These are phyloP conservation scores for Pseudomyrmex pallidus DNA, from an alignment of 1,140 invertebrate genomes.

Conservation along the genomic window DNA sequence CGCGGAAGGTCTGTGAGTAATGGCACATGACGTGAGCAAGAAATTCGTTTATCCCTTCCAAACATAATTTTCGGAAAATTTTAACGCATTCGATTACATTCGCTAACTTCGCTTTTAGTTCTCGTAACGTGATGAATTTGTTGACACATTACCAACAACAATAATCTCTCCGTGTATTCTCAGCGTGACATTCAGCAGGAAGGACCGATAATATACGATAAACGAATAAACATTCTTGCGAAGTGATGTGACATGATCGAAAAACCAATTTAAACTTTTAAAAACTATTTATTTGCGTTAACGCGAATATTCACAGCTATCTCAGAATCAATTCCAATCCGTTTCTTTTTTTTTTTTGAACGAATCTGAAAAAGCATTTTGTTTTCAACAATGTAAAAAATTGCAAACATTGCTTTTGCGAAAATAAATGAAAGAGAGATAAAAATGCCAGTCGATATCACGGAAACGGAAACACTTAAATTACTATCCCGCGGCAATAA, in stretches of 20 bases:
- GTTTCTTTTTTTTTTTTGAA: not conserved
- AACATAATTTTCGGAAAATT: conserved; percentile 24
- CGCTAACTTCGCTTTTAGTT: not conserved
- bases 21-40: conserved; percentile 12
- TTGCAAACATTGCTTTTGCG: not conserved
- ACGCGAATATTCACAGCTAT: not conserved
- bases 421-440: not conserved
- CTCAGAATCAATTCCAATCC: not conserved
- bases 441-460: conserved; percentile 18
- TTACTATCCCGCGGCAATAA: conserved; percentile 35
- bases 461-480: conserved; percentile 13
- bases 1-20: conserved; percentile 8
- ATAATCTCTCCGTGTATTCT: no score
- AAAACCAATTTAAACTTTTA: not conserved
- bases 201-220: no score
- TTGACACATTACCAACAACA: not conserved
- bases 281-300: not conserved
- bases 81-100: conserved; percentile 30
- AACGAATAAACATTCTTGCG: not conserved
- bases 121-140: conserved; percentile 6
- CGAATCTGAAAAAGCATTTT: no score
- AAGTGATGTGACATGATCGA: not conserved
- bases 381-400: not conserved
- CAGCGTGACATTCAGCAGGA: no score
- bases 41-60: conserved; percentile 33